Evolutionary conservation across 2,888 invertebrate species (phyloP), one percentile per base, ranked within the genome.

Genomic region (Encarsia formosa): DNA sequence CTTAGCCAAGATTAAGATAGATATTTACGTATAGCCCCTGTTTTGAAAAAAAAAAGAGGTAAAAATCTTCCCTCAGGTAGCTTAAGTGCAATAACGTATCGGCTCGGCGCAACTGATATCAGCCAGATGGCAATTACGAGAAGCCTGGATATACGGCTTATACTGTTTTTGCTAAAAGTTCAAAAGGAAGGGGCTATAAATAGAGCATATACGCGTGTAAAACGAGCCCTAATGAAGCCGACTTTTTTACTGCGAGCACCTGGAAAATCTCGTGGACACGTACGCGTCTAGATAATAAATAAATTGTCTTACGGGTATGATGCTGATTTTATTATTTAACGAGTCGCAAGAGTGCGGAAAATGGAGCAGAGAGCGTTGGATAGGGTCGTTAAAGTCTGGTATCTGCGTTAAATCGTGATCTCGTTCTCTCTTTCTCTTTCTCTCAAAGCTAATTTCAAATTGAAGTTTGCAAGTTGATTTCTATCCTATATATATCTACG

Each of bases 261-360:
- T 51, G 47, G 54, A 60, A 57, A 57, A 50, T 58, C 54, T 57
- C 40, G 44, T 24, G 45, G 6, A 26, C 6, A 6, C 26, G 26
- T 11, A 8, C 26, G 6, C 26, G 26, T 11, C 26, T 6, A 52
- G 63, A 61, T 61, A 61, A 63, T 66, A 66, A 66, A 65, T 63
- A 66, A 63, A 65, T 66, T 56, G 59, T 63, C 65, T 63, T 60
- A 65, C 59, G 58, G 35, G 57, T 42, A 32, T 40, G 52, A 26
- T 6, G n/a, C n/a, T 53, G 56, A 63, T 65, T 67, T 62, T 59
- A 60, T 66, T 67, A 64, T 65, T 64, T 57, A 61, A 60, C 61
- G 54, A 59, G 60, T 63, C 63, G 54, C 50, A 43, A 8, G 24
- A 24, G n/a, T n/a, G n/a, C 15, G 2, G 19, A 9, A 15, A 26